phyloP scores from a whole-genome alignment of 2,113 vertebrate genomes.

The Cisticola juncidis region DNA sequence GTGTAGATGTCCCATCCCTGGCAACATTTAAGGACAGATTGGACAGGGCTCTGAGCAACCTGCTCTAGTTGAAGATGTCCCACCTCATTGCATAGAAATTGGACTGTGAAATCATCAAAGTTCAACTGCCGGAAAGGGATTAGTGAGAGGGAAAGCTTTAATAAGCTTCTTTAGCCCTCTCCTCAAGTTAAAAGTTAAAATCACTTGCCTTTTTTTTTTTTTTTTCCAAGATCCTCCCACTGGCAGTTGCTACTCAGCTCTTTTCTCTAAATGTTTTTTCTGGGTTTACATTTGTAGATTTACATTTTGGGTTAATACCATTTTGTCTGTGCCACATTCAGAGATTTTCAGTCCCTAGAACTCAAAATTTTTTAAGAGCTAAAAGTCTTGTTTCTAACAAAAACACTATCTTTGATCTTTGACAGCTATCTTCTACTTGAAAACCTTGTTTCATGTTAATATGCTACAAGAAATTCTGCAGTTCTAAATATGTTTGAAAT shows the following conservation, averaged over 20 bases:
- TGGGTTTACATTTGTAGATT: too few relatives aligned
- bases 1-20: neutral
- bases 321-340: neutral
- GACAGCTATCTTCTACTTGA: neutral
- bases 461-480: neutral
- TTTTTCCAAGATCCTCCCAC: neutral
- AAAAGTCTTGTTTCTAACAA: neutral
- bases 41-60: neutral
- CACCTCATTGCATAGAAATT: neutral
- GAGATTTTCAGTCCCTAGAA: neutral
- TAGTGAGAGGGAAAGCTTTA: neutral
- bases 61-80: neutral
- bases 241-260: neutral
- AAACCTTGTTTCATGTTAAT: neutral
- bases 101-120: neutral
- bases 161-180: neutral
- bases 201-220: neutral
- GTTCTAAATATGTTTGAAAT: neutral
- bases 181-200: neutral
- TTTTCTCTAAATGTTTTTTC: too few relatives aligned
- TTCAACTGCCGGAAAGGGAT: neutral
- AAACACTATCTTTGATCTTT: neutral
- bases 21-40: neutral
- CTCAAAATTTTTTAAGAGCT: neutral
- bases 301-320: neutral